phyloP scores from a whole-genome alignment of 2,888 invertebrate genomes.

The Nematopogon swammerdamellus region DNA sequence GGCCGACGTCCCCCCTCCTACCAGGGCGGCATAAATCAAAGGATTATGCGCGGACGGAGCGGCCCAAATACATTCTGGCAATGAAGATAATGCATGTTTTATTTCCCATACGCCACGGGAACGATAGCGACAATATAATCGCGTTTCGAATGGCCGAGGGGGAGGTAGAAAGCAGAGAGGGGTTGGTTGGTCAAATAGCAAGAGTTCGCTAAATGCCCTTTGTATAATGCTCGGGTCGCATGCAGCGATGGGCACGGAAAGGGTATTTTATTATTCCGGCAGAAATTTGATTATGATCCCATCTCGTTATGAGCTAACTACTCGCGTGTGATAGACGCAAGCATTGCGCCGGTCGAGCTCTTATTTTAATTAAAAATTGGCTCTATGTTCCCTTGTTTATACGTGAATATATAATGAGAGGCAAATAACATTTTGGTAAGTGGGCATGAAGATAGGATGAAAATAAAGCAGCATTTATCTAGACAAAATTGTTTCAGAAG shows the following conservation, averaged over 20 bases:
- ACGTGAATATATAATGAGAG: too few species aligned
- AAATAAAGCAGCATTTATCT: too few species aligned
- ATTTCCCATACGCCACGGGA: constrained; percentile 49
- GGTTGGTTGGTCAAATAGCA: constrained; percentile 46
- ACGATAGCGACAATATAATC: constrained; percentile 52
- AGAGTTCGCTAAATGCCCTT: constrained; percentile 56
- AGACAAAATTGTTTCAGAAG: too few species aligned
- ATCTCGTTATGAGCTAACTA: constrained; percentile 21
- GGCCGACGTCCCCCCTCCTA: constrained; percentile 39
- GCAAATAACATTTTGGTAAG: too few species aligned
- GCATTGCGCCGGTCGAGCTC: too few species aligned
- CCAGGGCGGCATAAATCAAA: constrained; percentile 49
- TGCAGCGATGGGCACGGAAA: constrained; percentile 26
- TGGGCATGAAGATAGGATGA: too few species aligned
- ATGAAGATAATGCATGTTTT: constrained; percentile 47
- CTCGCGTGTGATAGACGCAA: too few species aligned
- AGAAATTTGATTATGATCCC: constrained; percentile 56
- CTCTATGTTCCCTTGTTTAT: too few species aligned
- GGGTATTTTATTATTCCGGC: constrained; percentile 53
- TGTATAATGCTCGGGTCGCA: constrained; percentile 41
- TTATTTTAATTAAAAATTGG: too few species aligned
- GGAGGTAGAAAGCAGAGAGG: constrained; percentile 20
- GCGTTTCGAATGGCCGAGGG: constrained; percentile 24
- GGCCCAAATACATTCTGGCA: constrained; percentile 46
- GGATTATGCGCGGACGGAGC: constrained; percentile 35